Evolutionary conservation across 2,113 vertebrate genomes (phyloP).

Genomic region (Falcunculus frontatus): DNA sequence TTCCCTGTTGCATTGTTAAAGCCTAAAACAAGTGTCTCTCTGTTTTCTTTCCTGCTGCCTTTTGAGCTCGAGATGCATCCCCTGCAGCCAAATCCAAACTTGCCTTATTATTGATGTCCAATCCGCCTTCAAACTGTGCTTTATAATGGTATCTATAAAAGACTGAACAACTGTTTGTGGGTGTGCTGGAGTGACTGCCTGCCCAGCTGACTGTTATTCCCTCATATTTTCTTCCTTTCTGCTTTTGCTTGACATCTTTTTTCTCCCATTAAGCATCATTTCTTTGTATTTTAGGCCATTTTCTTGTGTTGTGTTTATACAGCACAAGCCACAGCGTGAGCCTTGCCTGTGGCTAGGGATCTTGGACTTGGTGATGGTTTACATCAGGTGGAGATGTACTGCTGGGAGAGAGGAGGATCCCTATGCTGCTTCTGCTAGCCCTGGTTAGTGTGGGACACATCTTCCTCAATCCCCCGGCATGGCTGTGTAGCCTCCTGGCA

Average conservation of each 20-base stretch:
- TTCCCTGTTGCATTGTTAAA: neutral
- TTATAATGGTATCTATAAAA: neutral
- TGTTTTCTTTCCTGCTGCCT: constrained; percentile 22
- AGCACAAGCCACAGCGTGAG: accelerated
- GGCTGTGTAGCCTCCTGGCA: neutral
- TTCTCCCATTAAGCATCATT: neutral
- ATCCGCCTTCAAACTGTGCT: neutral
- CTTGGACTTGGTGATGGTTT: neutral
- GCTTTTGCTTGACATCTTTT: neutral
- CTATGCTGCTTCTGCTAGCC: neutral
- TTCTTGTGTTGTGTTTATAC: neutral
- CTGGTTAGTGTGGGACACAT: neutral
- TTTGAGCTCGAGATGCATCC: constrained; percentile 12
- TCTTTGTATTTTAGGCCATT: neutral
- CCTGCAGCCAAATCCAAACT: constrained; percentile 41
- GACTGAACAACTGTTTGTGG: neutral
- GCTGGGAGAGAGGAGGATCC: neutral
- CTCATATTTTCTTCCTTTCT: neutral
- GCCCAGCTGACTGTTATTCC: neutral
- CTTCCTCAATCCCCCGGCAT: accelerated
- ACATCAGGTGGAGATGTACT: neutral
- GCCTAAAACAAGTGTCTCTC: constrained; percentile 12
- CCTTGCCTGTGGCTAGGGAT: neutral
- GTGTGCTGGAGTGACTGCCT: neutral
- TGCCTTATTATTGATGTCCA: neutral